A percentile compares a stretch with the other conserved stretches of the same genome.
phyloP scores from a whole-genome alignment of 2,113 vertebrate genomes.

The Podocnemis expansa region DNA sequence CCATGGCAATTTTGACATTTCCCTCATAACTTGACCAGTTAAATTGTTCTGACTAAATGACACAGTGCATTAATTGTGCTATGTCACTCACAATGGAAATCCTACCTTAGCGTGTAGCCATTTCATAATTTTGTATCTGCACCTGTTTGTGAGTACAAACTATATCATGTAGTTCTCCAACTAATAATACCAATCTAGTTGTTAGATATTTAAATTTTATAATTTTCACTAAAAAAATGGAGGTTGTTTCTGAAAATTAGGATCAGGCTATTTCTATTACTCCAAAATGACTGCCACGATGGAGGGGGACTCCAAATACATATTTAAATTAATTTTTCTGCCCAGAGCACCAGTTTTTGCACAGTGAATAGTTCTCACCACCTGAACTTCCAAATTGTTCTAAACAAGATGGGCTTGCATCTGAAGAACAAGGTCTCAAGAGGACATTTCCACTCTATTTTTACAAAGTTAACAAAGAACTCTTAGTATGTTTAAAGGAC shows the following conservation, averaged over 20 bases:
- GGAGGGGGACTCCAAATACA: background rate
- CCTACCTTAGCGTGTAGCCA: too few species aligned
- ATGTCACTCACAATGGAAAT: background rate
- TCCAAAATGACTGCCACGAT: background rate
- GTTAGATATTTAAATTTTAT: background rate
- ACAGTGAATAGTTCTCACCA: background rate
- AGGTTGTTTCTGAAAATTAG: background rate
- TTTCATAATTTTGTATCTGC: slow-evolving; percentile 1
- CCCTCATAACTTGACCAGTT: background rate
- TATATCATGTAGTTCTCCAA: background rate
- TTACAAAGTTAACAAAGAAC: background rate
- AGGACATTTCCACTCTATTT: background rate
- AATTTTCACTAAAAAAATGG: background rate
- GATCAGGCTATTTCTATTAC: background rate
- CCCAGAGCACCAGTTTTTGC: background rate
- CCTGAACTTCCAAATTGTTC: background rate
- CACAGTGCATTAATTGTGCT: accelerated
- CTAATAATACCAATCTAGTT: background rate
- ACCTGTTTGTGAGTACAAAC: background rate
- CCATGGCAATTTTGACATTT: background rate
- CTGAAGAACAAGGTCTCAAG: background rate
- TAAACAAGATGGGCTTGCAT: background rate
- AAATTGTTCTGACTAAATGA: background rate
- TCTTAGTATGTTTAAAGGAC: background rate
- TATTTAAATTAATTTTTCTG: background rate